A percentile compares a stretch with the other conserved stretches of the same genome.
phyloP scores from a whole-genome alignment of 2,113 vertebrate genomes.

The Todiramphus saurophagus region DNA sequence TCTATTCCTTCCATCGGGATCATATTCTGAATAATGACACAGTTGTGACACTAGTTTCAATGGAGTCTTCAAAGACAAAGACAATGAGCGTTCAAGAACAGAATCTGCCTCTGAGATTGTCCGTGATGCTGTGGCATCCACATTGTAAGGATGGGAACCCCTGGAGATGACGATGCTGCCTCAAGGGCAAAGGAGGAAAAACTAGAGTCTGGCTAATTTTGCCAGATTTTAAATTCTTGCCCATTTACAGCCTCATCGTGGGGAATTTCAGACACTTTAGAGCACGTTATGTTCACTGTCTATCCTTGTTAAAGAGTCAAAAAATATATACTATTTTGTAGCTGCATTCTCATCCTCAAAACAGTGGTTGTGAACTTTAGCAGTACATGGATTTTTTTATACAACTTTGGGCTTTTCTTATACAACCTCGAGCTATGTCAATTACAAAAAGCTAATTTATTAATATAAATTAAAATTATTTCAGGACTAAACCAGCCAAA shows the following conservation, averaged over 20 bases:
- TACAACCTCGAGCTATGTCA: not conserved
- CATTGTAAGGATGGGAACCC: not conserved
- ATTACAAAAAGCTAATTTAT: not conserved
- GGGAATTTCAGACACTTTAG: not conserved
- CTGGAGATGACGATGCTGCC: not conserved
- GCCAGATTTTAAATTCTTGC: not conserved
- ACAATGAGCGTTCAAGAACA: not conserved
- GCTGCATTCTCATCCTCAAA: not conserved
- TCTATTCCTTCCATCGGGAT: not conserved
- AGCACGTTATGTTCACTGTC: not conserved
- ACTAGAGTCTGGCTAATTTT: not conserved
- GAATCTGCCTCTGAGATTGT: not conserved
- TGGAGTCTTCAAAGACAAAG: not conserved
- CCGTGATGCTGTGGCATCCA: not conserved
- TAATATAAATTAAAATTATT: not conserved
- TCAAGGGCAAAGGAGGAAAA: not conserved
- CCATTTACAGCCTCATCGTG: not conserved
- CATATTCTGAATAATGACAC: not conserved
- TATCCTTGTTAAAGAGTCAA: not conserved
- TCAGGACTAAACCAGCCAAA: not conserved
- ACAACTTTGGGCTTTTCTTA: not conserved
- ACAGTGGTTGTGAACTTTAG: not conserved
- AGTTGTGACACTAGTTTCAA: not conserved
- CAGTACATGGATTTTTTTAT: not conserved
- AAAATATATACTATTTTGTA: not conserved